Percentiles rank a stretch among this genome's conserved stretches.
Conservation (phyloP, 2,113 vertebrate species). For the Orthonyx spaldingii region DNA sequence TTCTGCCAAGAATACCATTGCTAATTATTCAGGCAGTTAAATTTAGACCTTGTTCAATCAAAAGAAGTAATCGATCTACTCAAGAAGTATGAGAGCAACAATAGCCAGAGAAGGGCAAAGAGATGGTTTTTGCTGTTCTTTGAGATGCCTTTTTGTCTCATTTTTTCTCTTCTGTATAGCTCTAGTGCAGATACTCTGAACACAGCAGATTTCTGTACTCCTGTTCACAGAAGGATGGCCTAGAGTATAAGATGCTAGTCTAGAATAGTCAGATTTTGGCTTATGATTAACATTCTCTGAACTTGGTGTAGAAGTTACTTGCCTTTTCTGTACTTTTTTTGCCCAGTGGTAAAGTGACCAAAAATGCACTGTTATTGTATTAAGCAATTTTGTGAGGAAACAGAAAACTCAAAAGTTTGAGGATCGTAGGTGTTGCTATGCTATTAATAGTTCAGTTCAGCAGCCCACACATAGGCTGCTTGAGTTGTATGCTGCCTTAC, state of each 20-base stretch:
- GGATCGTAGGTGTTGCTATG: neutral
- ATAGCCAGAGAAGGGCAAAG: neutral
- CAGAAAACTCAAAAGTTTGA: neutral
- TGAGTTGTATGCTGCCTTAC: neutral
- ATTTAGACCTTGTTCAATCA: neutral
- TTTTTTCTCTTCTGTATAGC: neutral
- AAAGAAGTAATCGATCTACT: neutral
- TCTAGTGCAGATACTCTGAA: neutral
- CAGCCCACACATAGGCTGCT: neutral
- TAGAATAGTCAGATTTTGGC: neutral
- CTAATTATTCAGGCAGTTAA: neutral
- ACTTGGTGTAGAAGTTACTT: neutral
- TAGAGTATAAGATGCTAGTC: neutral
- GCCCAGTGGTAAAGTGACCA: neutral
- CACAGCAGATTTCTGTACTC: neutral
- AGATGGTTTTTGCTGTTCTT: slow-evolving; percentile 9
- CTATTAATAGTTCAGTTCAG: neutral
- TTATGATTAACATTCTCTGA: neutral
- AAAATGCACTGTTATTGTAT: neutral
- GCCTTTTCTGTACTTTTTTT: neutral
- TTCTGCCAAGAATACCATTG: neutral
- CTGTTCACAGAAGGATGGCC: neutral
- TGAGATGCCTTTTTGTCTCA: neutral
- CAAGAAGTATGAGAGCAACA: neutral
- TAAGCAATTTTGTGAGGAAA: neutral